Evolutionary conservation across 1,140 invertebrate genomes (phyloP), one percentile per base, ranked within the genome.

Genomic region (Batillaria attramentaria): DNA sequence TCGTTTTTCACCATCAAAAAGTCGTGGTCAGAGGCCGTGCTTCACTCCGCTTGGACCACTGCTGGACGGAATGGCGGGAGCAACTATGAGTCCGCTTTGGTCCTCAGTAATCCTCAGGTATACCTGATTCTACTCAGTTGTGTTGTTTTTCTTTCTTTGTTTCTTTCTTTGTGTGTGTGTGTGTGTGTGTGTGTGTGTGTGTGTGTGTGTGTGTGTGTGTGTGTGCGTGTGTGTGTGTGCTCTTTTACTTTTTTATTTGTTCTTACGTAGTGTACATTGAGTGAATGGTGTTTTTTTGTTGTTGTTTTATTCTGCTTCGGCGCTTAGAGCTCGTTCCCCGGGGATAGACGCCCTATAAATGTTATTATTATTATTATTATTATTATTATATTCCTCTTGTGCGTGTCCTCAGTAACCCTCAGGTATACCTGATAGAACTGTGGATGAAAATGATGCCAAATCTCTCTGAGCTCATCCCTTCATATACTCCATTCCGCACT

Each of bases 21-120:
- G 85, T 89, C 90, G 6, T 94, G 93, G 93, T 83, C 86, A 73
- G 93, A 93, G 84, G 79, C 86, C 62, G 68, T 84, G 5, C 86
- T 91, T 37, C 80, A 84, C 46, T 91, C 92, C 20, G 79, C 90
- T 66, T 94, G 93, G 93, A 91, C 87, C 16, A 84, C 87, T 35
- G 79, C 89, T 3, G 92, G 93, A 79, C 81, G 92, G 77, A 90
- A 92, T 68, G 93, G 93, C n/a, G 93, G 93, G 20, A 92, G 92
- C 77, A 87, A 85, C 46, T 84, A 86, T 18, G 92, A 93, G 76
- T 84, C 92, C 69, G 88, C 91, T 8, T 91, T 92, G 1, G 93
- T 93, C 87, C 90, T 93, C 28, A 89, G 91, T 37, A 94, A 94
- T 87, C 93, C 93, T 37, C 93, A 94, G 90, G 93, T 93, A 86